Conservation (phyloP, 2,888 invertebrate species). For the Mimas tiliae region DNA sequence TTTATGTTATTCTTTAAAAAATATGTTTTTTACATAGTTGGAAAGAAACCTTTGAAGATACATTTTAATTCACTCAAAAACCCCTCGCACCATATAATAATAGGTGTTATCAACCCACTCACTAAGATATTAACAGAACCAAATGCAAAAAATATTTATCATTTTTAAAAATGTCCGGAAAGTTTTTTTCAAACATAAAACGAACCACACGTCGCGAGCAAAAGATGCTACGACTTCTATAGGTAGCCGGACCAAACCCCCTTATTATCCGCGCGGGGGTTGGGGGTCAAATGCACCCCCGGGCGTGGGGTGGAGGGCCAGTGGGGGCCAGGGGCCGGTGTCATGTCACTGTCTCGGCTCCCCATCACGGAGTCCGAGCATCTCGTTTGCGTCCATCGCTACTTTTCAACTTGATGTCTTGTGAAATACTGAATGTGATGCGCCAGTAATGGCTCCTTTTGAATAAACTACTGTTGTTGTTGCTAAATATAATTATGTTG, state of each 20-base stretch:
- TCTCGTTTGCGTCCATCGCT: constrained; percentile 78
- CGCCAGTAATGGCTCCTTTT: constrained; percentile 28
- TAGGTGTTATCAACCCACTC: too few relatives aligned
- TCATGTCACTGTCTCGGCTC: constrained; percentile 83
- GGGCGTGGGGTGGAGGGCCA: constrained; percentile 40
- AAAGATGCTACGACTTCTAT: constrained; percentile 67
- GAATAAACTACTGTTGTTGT: not conserved
- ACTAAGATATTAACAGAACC: not conserved
- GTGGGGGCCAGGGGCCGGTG: constrained; percentile 52
- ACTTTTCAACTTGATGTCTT: constrained; percentile 74
- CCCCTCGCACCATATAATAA: too few relatives aligned
- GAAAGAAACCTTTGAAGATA: too few relatives aligned
- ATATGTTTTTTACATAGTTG: too few relatives aligned
- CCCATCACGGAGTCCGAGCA: constrained; percentile 71
- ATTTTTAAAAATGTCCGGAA: constrained; percentile 37
- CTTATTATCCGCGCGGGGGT: constrained; percentile 70
- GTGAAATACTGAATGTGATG: constrained; percentile 53
- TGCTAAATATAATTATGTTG: not conserved
- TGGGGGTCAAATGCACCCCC: constrained; percentile 67
- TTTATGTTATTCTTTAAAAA: too few relatives aligned
- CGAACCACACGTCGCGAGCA: constrained; percentile 57
- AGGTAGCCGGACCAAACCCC: constrained; percentile 60
- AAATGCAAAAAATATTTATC: constrained; percentile 31
- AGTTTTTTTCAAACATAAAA: constrained; percentile 36
- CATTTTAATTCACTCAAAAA: too few relatives aligned